Base-by-base conservation (phyloP, 2,888 invertebrate genomes). In the Polydrusus pterygomalis region DNA sequence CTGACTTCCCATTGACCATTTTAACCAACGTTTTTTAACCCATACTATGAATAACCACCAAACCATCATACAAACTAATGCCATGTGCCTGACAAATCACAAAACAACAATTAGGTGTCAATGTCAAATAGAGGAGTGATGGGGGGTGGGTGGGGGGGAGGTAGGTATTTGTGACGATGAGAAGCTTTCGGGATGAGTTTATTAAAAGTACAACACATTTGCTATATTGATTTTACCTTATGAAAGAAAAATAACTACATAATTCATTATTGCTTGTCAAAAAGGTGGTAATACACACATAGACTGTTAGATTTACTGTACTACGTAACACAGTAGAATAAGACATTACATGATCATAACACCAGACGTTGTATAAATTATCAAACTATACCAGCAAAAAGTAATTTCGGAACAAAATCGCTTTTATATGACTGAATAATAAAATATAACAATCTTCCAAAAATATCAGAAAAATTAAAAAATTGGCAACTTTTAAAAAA, bases 81-180 rank as follows among this genome's bases (percentile, higher is more conserved):
- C 88, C 87, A 87, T 87, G 86, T 87, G 87, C 88, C 87, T 87
- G 87, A 87, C 87, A 87, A 87, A 87, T 85, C 87, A 87, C 86
- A 87, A 87, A 87, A 87, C 86, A 86, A 85, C 85, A 87, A 87
- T 85, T 85, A 85, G 84, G 81, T 81, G 80, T 75, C 67, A 75
- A 71, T 73, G 56, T 69, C 58, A 45, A 58, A 34, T 58, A 30
- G 34, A 8, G 34, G 34, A 34, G 43, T 25, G 58, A 58, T 58
- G 9, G n/a, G 38, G n/a, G 11, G 64, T 1, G 13, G 13, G 43
- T 15, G 51, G 30, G 34, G 30, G 47, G 34, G 34, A 1, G 34
- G 10, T 34, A 34, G 34, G 34, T 34, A 7, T 34, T 34, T 34
- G 34, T 34, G 34, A 8, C 34, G 34, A 34, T 34, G 34, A 34